These are phyloP conservation scores for Harpagifer antarcticus DNA, from an alignment of 2,797 vertebrate species.

Conservation along the genomic window DNA sequence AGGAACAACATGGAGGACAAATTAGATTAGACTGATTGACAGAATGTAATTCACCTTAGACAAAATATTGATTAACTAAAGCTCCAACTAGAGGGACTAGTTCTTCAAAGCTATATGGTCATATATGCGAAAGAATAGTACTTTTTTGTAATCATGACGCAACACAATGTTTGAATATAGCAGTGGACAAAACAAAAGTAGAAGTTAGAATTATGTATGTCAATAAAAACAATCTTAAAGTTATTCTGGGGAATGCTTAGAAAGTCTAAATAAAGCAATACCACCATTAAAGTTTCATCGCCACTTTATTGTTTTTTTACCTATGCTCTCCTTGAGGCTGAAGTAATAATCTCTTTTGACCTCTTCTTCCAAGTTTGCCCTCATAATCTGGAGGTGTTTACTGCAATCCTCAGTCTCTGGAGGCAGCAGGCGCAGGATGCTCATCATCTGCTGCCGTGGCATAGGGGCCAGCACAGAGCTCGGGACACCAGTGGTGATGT, in stretches of 20 bases:
- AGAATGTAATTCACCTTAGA: not conserved
- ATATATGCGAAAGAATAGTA: not conserved
- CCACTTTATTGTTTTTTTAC: conserved; percentile 70
- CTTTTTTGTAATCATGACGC: not conserved
- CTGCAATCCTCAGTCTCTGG: conserved; percentile 50
- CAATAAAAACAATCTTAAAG: not conserved
- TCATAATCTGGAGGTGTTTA: conserved; percentile 65
- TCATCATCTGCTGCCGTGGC: conserved; percentile 80
- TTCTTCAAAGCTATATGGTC: not conserved
- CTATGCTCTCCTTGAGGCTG: conserved; percentile 89
- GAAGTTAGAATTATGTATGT: not conserved
- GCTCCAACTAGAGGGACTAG: not conserved
- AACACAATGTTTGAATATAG: not conserved
- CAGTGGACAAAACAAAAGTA: not conserved
- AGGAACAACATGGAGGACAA: conserved; percentile 9
- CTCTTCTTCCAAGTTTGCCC: conserved; percentile 81
- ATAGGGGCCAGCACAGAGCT: conserved; percentile 85
- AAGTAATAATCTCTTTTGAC: conserved; percentile 83
- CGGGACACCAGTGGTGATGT: conserved; percentile 84
- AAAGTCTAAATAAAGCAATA: not conserved
- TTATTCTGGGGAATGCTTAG: not conserved
- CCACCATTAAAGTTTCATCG: conserved; percentile 2
- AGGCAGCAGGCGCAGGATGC: conserved; percentile 83
- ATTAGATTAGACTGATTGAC: not conserved
- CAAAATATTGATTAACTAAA: not conserved